Evolutionary conservation across 2,888 invertebrate genomes (phyloP), one percentile per base, ranked within the genome.

Genomic region (Andrena minutula): DNA sequence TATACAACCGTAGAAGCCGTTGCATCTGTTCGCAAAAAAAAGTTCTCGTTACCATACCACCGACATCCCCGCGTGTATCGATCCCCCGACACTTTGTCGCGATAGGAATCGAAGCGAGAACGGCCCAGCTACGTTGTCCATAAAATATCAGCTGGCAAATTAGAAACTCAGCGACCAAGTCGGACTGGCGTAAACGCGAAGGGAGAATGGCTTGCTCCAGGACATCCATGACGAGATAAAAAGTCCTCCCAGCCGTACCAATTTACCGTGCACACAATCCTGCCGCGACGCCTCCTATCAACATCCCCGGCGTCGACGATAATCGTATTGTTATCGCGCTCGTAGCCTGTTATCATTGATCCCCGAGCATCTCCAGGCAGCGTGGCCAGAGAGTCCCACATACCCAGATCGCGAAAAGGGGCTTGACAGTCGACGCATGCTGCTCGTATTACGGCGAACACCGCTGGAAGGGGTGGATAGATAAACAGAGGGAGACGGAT

Each of bases 341-440:
- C 68, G 56, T 49, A 30, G 53, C 10, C 41, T 47, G 76, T 79
- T 79, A 75, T 75, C 79, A 77, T 88, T 61, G 83, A 88, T 73
- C 79, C 75, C 61, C 51, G 64, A 74, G 75, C 49, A 47, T 28
- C 69, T 78, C 72, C 16, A 28, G 70, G 32, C 61, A 41, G 28
- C 74, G 61, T 56, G 75, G 47, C 51, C 47, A 60, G 49, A 86
- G 49, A 86, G 75, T n/a, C 65, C 73, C 53, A 79, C 78, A 77
- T 81, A 85, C 79, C 83, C 75, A 88, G 77, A 87, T 88, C 79
- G 68, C 32, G 83, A 82, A 85, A 79, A 76, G 53, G 69, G 75
- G 73, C 70, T 53, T 60, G 78, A 63, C 49, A 76, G 68, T 76
- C 65, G 79, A 74, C 53, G 75, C 68, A 75, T 70, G 56, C 74